These are phyloP conservation scores for Semotilus atromaculatus DNA, from an alignment of 2,797 vertebrate genomes.

Conservation along the genomic window DNA sequence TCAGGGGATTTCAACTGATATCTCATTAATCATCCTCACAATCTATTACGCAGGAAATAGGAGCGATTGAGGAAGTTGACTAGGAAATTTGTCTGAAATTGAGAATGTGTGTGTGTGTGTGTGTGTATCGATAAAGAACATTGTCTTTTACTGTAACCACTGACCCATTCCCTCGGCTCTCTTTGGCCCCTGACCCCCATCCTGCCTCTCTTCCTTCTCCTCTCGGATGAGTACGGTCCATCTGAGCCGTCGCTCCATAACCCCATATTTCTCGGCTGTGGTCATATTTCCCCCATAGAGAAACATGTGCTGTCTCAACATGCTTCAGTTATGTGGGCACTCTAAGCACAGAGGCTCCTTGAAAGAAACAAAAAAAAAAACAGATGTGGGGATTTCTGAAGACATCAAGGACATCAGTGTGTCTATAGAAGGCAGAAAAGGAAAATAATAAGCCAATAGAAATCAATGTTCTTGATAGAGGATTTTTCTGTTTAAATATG, in stretches of 20 bases:
- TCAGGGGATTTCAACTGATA: slow-evolving; percentile 19
- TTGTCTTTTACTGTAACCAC: slow-evolving; percentile 80
- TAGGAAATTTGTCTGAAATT: slow-evolving; percentile 42
- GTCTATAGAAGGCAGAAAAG: neutral
- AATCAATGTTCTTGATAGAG: neutral
- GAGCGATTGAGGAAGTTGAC: slow-evolving; percentile 11
- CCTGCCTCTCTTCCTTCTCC: slow-evolving; percentile 63
- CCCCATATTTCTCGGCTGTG: slow-evolving; percentile 52
- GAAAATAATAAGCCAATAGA: neutral
- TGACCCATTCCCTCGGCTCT: slow-evolving; percentile 78
- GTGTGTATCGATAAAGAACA: slow-evolving; percentile 74
- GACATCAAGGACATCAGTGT: neutral
- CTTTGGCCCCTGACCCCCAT: slow-evolving; percentile 72
- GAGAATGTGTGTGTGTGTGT: slow-evolving; percentile 36
- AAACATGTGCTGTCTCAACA: neutral
- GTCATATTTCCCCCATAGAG: slow-evolving; percentile 52
- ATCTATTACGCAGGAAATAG: slow-evolving; percentile 13
- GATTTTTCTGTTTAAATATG: neutral
- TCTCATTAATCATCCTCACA: slow-evolving; percentile 32
- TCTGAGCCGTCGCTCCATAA: slow-evolving; percentile 41
- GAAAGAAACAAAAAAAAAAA: neutral
- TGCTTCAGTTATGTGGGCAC: slow-evolving; percentile 22
- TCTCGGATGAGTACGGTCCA: slow-evolving; percentile 74
- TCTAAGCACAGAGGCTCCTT: slow-evolving; percentile 3
- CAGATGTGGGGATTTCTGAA: slow-evolving; percentile 14